These are phyloP conservation scores for Eudasyphora cyanicolor DNA, from an alignment of 2,888 invertebrate species.

Conservation along the genomic window DNA sequence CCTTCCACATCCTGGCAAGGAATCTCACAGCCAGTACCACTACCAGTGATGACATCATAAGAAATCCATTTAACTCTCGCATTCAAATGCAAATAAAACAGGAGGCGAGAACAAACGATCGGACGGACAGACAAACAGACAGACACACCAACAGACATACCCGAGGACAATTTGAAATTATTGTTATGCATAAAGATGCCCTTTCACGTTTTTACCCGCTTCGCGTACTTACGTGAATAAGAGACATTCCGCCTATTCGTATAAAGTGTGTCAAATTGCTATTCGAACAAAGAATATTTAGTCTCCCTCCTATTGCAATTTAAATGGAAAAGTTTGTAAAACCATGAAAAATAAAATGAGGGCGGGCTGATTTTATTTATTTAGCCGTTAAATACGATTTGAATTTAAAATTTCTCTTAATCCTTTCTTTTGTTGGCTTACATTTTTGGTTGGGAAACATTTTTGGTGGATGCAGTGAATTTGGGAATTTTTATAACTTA, in stretches of 20 bases:
- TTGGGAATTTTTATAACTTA: too few relatives aligned
- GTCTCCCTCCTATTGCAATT: neutral
- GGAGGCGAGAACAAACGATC: neutral
- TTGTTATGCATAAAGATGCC: constrained; percentile 10
- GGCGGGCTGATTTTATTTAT: neutral
- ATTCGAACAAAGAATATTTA: neutral
- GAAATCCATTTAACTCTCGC: constrained; percentile 34
- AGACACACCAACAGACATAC: neutral
- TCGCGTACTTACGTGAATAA: neutral
- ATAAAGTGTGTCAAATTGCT: constrained; percentile 7
- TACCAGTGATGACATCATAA: constrained; percentile 23
- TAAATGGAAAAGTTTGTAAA: constrained; percentile 1
- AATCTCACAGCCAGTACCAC: neutral
- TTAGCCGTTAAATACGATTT: neutral
- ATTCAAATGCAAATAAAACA: constrained; percentile 56
- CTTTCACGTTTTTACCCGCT: neutral
- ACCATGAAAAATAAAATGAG: neutral
- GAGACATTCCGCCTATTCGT: neutral
- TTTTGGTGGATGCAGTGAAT: too few relatives aligned
- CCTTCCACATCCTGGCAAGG: neutral
- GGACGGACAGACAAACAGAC: neutral
- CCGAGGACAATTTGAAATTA: constrained; percentile 17
- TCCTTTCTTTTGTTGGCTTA: constrained; percentile 10
- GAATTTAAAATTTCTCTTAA: neutral
- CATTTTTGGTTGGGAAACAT: too few relatives aligned